These are phyloP conservation scores for Montipora capricornis DNA, from an alignment of 64 coral and sea anemone genomes.

Conservation along the genomic window DNA sequence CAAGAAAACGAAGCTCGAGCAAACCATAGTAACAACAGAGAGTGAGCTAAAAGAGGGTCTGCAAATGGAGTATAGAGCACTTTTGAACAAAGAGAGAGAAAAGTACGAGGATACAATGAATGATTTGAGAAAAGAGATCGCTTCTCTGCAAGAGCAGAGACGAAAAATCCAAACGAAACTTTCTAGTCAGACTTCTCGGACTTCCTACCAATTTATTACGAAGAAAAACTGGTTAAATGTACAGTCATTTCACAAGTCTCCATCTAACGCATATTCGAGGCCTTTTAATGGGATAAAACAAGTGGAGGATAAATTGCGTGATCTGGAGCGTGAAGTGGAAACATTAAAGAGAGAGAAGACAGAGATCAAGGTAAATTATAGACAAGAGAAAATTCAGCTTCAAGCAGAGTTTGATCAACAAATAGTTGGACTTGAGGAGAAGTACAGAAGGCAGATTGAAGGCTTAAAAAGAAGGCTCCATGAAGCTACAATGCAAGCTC, in stretches of 20 bases:
- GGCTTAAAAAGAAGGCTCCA: slow-evolving; percentile 38
- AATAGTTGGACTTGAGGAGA: slow-evolving; percentile 41
- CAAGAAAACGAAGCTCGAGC: slow-evolving; percentile 34
- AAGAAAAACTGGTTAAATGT: background rate
- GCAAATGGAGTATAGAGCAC: slow-evolving; percentile 37
- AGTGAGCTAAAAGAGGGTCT: slow-evolving; percentile 7
- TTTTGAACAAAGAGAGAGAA: slow-evolving; percentile 48
- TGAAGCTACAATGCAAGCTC: background rate
- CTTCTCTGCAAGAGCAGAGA: slow-evolving; percentile 66
- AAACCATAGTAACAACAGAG: slow-evolving; percentile 12
- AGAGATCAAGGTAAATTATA: slow-evolving; percentile 60
- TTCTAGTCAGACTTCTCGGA: background rate
- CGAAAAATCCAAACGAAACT: slow-evolving; percentile 64
- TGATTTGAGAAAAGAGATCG: slow-evolving; percentile 65
- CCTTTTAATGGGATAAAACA: background rate
- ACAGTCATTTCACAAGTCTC: slow-evolving; percentile 1
- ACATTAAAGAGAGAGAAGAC: slow-evolving; percentile 60
- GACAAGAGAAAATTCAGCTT: slow-evolving; percentile 48
- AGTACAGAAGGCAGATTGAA: slow-evolving; percentile 30
- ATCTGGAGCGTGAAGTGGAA: slow-evolving; percentile 40
- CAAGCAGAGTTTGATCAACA: slow-evolving; percentile 50
- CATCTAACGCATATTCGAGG: slow-evolving; percentile 5
- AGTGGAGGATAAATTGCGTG: slow-evolving; percentile 35
- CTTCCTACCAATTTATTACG: background rate
- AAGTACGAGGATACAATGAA: slow-evolving; percentile 64